phyloP scores from a whole-genome alignment of 2,797 vertebrate species.

The Melanotaenia boesemani region DNA sequence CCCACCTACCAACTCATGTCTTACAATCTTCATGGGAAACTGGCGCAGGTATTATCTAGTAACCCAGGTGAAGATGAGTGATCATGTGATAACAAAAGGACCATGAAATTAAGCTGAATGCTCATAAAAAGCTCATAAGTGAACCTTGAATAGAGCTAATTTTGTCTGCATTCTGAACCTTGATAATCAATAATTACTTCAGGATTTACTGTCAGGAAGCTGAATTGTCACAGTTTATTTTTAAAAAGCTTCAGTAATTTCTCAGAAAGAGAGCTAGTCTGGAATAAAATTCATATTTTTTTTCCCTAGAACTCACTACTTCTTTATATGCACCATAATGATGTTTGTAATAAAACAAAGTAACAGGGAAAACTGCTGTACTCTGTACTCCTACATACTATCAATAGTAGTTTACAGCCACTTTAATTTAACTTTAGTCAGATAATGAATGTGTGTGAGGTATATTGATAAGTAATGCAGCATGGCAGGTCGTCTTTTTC shows the following conservation, averaged over 20 bases:
- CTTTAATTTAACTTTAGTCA: neutral
- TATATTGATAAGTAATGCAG: neutral
- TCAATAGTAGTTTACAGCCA: neutral
- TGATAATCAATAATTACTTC: neutral
- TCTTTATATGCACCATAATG: neutral
- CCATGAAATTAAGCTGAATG: conserved; percentile 1
- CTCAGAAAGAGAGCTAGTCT: too few relatives aligned
- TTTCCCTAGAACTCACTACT: neutral
- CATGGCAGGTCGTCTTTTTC: conserved; percentile 8
- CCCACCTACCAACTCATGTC: neutral
- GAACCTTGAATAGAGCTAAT: neutral
- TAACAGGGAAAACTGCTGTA: neutral
- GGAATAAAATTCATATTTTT: too few relatives aligned
- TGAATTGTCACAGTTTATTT: too few relatives aligned
- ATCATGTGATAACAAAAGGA: conserved; percentile 1
- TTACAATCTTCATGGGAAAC: neutral
- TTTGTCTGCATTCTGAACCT: neutral
- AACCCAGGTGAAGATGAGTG: neutral
- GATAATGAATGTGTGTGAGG: neutral
- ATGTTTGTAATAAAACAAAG: neutral
- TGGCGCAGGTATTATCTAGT: neutral
- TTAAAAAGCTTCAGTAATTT: too few relatives aligned
- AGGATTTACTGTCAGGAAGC: neutral
- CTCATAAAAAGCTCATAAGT: neutral
- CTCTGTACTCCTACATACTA: neutral